Evolutionary conservation across 2,888 invertebrate species (phyloP).

Genomic region (Blastobasis adustella): DNA sequence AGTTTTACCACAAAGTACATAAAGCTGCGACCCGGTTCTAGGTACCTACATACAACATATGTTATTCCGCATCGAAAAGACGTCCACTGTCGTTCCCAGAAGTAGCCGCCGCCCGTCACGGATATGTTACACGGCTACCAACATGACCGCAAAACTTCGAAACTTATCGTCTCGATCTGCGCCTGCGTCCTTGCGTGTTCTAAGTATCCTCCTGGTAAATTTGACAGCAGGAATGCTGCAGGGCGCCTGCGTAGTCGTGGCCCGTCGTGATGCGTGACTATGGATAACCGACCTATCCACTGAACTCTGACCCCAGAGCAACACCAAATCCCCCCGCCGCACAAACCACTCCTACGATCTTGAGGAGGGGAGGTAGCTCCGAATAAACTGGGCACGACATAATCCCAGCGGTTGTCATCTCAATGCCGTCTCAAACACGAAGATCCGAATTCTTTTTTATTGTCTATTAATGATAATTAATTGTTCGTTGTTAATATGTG

Average conservation of each 20-base stretch:
- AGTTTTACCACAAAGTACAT: no score
- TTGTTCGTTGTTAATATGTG: constrained; percentile 55
- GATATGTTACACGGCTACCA: background rate
- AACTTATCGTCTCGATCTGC: no score
- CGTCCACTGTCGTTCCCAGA: no score
- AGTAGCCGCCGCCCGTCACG: background rate
- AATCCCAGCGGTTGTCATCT: constrained; percentile 66
- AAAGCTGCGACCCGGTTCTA: no score
- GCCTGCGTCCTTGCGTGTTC: constrained; percentile 41
- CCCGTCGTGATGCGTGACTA: constrained; percentile 58
- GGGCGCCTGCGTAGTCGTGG: constrained; percentile 29
- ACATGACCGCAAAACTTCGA: no score
- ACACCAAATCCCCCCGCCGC: constrained; percentile 20
- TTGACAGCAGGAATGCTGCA: constrained; percentile 64
- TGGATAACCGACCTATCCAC: constrained; percentile 33
- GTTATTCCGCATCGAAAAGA: no score
- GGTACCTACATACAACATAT: no score
- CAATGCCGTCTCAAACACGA: constrained; percentile 68
- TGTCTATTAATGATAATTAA: constrained; percentile 63
- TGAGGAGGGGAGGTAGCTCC: constrained; percentile 26
- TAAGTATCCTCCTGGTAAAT: constrained; percentile 53
- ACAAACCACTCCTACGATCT: constrained; percentile 1
- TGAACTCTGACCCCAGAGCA: constrained; percentile 27
- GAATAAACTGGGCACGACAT: constrained; percentile 37
- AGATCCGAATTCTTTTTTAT: constrained; percentile 54